Evolutionary conservation across 2,797 vertebrate genomes (phyloP), one percentile per base, ranked within the genome.

Genomic region (Channa striata): DNA sequence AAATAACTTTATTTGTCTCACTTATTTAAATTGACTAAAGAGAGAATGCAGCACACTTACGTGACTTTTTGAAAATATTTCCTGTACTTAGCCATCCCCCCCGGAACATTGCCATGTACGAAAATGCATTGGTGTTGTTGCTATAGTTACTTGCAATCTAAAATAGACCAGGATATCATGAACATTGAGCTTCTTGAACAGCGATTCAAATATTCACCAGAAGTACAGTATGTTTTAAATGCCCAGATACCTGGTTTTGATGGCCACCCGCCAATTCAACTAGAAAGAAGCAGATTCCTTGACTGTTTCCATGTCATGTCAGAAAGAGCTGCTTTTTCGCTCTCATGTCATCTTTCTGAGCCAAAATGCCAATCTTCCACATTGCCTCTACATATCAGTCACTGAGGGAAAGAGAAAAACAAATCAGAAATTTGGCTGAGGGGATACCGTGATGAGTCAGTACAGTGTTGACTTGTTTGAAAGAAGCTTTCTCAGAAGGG

Each of bases 141-240:
- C 81, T 60, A 77, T 79, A 78, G 72, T 79, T 77, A 81, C 63
- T 30, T 42, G 1, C 19, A 52, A 34, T 72, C 68, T 67, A 75
- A 80, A 75, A 74, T 56, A 47, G 57, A 3, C 1, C 10, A 19
- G 14, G 19, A 9, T 36, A 19, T 33, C 12, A 30, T 49, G 8
- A 59, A 21, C 8, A 19, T 13, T 13, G 6, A 33, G 14, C 39
- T 52, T 50, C 8, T 30, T 59, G n/a, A 50, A 16, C 6, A 57
- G 19, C 33, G 36, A 53, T 63, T 46, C 34, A 43, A 23, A 30
- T 59, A 12, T 33, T 56, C 2, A 36, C 16, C 37, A 0, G n/a
- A 59, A 12, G 3, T 64, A 14, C 37, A n/a, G 59, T 68, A 30
- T 30, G 25, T 30, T 30, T 30, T 30, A 30, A 6, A 6, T 30